Base-by-base conservation (phyloP, 2,888 invertebrate genomes). In the Antheraea assamensis region DNA sequence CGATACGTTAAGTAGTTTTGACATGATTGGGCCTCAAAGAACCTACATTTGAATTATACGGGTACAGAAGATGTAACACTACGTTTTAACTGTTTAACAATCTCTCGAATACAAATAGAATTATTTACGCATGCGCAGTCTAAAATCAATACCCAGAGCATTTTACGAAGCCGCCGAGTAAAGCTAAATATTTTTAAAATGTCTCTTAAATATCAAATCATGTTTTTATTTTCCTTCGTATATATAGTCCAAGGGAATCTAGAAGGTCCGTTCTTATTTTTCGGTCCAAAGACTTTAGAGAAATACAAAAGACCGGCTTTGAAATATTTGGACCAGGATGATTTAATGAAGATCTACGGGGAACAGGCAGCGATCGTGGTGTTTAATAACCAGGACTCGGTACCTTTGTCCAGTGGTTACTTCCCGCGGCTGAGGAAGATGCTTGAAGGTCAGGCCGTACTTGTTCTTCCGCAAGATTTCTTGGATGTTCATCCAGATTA, bases 221-320 rank as follows among this genome's bases (percentile, higher is more conserved):
- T 72, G 24, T 13, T 52, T 2, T 72, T 72, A 24, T 31, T 72
- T n/a, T 58, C 42, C 27, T 27, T 74, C 35, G 68, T 74, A 52
- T 71, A 68, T 31, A 31, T 66, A 35, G 74, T 68, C 24, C 66
- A 85, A 68, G 95, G 91, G 10, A 95, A 95, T 78, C 85, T 95
- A 58, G 95, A 95, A 85, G 96, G 96, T 0, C 96, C 96, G 0
- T 96, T 95, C 81, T 79, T 96, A 8, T 95, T 96, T 79, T 96
- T 96, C 88, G 96, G 96, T 0, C 95, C 95, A 7, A 92, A 94
- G 71, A 90, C 93, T 13, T 83, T 96, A 0, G 88, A 89, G 52
- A 89, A 89, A 64, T 92, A 95, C 75, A 92, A 92, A 75, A 84
- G 95, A 49, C 95, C 95, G 55, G 95, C 95, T 3, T 81, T 96